Evolutionary conservation across 2,888 invertebrate species (phyloP).

Genomic region (Drosophila pegasa): DNA sequence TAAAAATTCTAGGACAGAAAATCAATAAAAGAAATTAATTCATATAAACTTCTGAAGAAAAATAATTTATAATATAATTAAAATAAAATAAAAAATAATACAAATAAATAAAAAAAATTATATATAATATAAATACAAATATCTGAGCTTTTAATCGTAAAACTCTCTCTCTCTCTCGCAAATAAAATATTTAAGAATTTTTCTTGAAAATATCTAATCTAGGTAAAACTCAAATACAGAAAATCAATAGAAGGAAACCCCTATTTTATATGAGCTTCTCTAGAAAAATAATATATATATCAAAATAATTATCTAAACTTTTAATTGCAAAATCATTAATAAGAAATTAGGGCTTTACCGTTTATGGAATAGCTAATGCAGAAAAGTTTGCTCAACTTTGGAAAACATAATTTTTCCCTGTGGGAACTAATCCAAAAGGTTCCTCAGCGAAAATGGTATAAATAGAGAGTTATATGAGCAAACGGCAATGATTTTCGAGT

Average conservation of each 20-base stretch:
- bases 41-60: too few species aligned
- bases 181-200: neutral
- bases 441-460: neutral
- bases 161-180: too few species aligned
- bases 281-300: neutral
- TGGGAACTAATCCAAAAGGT: neutral
- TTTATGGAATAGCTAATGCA: neutral
- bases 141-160: too few species aligned
- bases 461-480: too few species aligned
- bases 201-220: neutral
- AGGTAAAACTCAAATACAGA: neutral
- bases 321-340: neutral
- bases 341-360: neutral
- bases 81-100: too few species aligned
- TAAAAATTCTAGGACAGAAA: too few species aligned
- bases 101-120: too few species aligned
- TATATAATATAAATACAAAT: too few species aligned
- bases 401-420: neutral
- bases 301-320: constrained; percentile 2
- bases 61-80: too few species aligned
- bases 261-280: neutral
- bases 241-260: neutral
- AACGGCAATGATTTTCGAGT: constrained; percentile 1
- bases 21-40: too few species aligned
- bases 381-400: neutral